Conservation (phyloP, 2,888 invertebrate genomes). For the Netelia fuscicornis region DNA sequence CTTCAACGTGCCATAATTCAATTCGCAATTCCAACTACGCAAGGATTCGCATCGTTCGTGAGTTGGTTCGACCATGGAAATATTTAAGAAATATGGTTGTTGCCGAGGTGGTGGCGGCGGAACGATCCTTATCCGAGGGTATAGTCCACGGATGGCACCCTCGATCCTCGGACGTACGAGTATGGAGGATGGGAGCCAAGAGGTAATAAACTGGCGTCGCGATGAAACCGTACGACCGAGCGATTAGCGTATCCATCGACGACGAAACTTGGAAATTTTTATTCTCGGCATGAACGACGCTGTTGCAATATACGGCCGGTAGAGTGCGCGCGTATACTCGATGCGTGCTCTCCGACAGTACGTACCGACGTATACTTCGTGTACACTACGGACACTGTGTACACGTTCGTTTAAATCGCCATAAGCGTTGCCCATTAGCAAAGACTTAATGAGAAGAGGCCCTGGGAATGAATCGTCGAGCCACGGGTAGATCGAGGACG, state of each 20-base stretch:
- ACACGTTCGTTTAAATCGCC: slow-evolving; percentile 53
- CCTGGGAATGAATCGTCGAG: slow-evolving; percentile 57
- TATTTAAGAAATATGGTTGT: too few relatives aligned
- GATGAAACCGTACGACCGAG: slow-evolving; percentile 41
- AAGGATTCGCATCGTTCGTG: too few relatives aligned
- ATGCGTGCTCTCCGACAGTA: neutral
- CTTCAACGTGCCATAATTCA: slow-evolving; percentile 47
- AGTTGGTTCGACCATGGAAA: too few relatives aligned
- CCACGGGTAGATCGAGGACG: slow-evolving; percentile 5
- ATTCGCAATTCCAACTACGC: slow-evolving; percentile 39
- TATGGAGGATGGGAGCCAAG: neutral
- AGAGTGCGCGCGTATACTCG: neutral
- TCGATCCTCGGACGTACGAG: too few relatives aligned
- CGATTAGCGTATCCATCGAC: slow-evolving; percentile 49
- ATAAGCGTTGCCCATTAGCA: slow-evolving; percentile 61
- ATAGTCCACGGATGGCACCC: neutral
- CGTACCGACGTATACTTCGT: neutral
- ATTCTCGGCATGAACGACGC: slow-evolving; percentile 1
- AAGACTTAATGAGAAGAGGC: slow-evolving; percentile 53
- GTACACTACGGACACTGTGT: slow-evolving; percentile 31
- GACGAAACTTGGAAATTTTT: neutral
- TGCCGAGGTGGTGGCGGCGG: neutral
- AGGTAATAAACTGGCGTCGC: neutral
- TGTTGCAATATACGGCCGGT: neutral
- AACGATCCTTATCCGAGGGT: slow-evolving; percentile 21